These are phyloP conservation scores for Unio pictorum DNA, from an alignment of 2,888 invertebrate genomes.

Conservation along the genomic window DNA sequence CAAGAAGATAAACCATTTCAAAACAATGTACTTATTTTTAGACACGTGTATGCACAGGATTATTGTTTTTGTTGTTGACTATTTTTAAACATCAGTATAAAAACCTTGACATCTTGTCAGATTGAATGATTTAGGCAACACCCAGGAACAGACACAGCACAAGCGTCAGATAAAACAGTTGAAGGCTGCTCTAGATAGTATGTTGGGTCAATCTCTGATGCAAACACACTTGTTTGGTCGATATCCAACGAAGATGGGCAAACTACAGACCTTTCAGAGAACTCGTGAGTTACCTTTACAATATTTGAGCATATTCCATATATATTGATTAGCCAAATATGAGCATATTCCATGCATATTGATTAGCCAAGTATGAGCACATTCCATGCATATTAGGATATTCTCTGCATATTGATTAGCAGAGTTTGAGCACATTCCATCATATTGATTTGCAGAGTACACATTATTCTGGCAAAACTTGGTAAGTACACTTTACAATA, in stretches of 20 bases:
- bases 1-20: background rate
- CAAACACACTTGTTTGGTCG: constrained; percentile 49
- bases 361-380: too few species aligned
- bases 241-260: constrained; percentile 66
- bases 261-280: constrained; percentile 39
- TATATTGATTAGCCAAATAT: constrained; percentile 2
- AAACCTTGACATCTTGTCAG: constrained; percentile 29
- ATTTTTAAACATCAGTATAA: background rate
- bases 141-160: constrained; percentile 43
- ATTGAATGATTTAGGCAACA: constrained; percentile 51
- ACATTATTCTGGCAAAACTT: too few species aligned
- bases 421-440: too few species aligned
- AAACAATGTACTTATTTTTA: background rate
- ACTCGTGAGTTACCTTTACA: constrained; percentile 27
- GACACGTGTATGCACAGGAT: background rate
- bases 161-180: constrained; percentile 44
- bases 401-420: too few species aligned
- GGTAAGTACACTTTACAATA: too few species aligned
- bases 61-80: background rate
- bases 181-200: constrained; percentile 46
- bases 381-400: too few species aligned
- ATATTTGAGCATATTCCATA: background rate
- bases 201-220: constrained; percentile 45
- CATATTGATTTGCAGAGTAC: too few species aligned
- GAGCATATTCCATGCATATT: too few species aligned